Evolutionary conservation across 2,797 vertebrate species (phyloP).

Genomic region (Serranus cabrilla): DNA sequence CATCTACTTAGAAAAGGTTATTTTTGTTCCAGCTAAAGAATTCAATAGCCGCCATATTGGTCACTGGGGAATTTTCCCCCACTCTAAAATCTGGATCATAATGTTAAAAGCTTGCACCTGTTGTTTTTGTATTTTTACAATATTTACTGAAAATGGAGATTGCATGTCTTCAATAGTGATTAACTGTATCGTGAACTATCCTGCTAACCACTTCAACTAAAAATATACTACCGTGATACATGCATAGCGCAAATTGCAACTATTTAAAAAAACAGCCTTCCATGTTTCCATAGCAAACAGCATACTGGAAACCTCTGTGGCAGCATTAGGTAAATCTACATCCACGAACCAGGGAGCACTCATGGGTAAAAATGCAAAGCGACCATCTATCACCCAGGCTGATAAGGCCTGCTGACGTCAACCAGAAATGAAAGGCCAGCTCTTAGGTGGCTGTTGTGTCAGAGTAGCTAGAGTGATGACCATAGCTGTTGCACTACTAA

Average conservation of each 20-base stretch:
- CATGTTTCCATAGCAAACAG: conserved; percentile 30
- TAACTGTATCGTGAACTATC: too few species aligned
- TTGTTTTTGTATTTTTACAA: too few species aligned
- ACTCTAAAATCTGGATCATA: too few species aligned
- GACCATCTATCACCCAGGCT: conserved; percentile 2
- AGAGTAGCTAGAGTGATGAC: neutral
- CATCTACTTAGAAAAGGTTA: too few species aligned
- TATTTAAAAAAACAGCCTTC: neutral
- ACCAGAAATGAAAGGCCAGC: neutral
- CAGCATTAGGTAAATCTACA: conserved; percentile 30
- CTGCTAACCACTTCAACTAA: too few species aligned
- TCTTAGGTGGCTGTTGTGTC: conserved; percentile 32
- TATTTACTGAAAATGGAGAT: too few species aligned
- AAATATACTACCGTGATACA: neutral
- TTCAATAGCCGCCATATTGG: too few species aligned
- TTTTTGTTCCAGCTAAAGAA: too few species aligned
- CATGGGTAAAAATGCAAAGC: conserved; percentile 54
- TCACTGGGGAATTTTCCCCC: too few species aligned
- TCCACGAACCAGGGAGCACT: conserved; percentile 9
- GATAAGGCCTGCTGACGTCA: conserved; percentile 27
- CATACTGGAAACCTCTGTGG: neutral
- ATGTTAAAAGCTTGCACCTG: too few species aligned
- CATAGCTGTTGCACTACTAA: neutral
- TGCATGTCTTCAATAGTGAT: too few species aligned
- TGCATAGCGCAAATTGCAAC: conserved; percentile 22